A percentile compares a stretch with the other conserved stretches of the same genome.
Conservation (phyloP, 2,113 vertebrate genomes). For the Lasiurus cinereus region DNA sequence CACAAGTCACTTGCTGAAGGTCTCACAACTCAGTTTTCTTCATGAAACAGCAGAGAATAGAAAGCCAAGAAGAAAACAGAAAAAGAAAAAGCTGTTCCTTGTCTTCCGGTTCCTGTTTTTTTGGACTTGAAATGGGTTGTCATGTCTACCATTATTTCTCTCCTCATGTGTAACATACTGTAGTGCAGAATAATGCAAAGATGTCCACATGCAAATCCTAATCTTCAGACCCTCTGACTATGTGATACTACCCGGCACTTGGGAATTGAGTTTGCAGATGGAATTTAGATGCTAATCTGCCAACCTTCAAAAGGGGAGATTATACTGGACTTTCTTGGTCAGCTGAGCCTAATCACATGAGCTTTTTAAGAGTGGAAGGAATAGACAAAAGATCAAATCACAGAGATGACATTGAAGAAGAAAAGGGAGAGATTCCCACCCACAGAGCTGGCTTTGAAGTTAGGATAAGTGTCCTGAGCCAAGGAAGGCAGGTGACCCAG, state of each 20-base stretch:
- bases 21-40: not conserved
- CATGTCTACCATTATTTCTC: too few species aligned
- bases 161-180: too few species aligned
- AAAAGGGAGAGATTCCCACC: not conserved
- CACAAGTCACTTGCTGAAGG: too few species aligned
- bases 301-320: not conserved
- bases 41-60: not conserved
- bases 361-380: not conserved
- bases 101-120: not conserved
- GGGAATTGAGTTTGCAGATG: too few species aligned
- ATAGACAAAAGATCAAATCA: not conserved
- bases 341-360: not conserved
- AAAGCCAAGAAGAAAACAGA: not conserved
- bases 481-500: not conserved
- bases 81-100: not conserved
- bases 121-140: not conserved
- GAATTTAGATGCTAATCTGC: not conserved
- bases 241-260: rapidly evolving
- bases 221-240: not conserved
- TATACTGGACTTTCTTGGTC: not conserved
- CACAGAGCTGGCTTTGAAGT: not conserved
- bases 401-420: not conserved
- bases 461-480: not conserved
- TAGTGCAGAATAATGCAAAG: not conserved
- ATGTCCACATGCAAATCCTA: too few species aligned